Evolutionary conservation across 2,113 vertebrate genomes (phyloP), one percentile per base, ranked within the genome.

Genomic region (Notothenia rossii): DNA sequence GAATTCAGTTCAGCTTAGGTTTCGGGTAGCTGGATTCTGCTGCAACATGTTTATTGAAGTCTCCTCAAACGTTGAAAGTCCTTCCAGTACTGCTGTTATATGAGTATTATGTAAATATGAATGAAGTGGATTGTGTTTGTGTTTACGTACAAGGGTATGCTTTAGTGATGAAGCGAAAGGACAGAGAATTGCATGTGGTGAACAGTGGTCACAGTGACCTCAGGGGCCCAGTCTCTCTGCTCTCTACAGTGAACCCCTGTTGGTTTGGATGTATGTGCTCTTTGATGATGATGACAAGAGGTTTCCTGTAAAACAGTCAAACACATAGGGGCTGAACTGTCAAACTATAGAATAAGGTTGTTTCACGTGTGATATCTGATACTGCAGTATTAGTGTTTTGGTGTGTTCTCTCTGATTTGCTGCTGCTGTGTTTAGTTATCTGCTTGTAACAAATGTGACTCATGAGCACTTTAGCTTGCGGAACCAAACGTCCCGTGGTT

Each of bases 401-500:
- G 14, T 33, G 14, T 56, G 25, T 10, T 61, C 50, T 20, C 8
- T 58, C 5, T 5, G n/a, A 36, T 33, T 36, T 36, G 10, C 53
- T 65, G 74, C 25, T 45, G 10, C 53, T 65, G 74, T 76, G 90
- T 83, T 84, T 83, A 87, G 80, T 36, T 22, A 0, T 25, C 13
- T 5, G 63, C 88, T 50, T 0, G 2, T 48, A 50, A 75, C 86
- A 18, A 63, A 80, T 13, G 14, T 58, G 72, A 81, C 86, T 76
- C 82, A 29, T 29, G 25, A 29, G 25, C 25, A 29, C 25, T 29
- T 29, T 3, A 84, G 69, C 76, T 60, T 18, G 3, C 81, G 83
- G 86, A 84, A 71, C 56, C 1, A 22, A 2, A 68, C 29, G 71
- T 89, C 88, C 75, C 88, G 84, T 92, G 92, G 82, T 82, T 72